Percentiles rank a stretch among this genome's conserved stretches.
These are phyloP conservation scores for Elgaria multicarinata DNA, from an alignment of 2,113 vertebrate genomes.

Conservation along the genomic window DNA sequence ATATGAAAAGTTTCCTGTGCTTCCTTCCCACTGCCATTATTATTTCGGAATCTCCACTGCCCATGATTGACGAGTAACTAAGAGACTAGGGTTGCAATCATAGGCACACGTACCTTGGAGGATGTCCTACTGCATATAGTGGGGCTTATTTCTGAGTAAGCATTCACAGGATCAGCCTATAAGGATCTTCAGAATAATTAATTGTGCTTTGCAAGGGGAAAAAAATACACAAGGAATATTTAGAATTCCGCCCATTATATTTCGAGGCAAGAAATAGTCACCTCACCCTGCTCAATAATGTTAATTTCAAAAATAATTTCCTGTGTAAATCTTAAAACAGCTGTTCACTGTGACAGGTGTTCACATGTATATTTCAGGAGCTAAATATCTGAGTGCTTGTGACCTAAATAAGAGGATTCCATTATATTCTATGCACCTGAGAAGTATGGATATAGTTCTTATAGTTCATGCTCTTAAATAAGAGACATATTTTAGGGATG, in stretches of 20 bases:
- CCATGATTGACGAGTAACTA: neutral
- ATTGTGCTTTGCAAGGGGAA: neutral
- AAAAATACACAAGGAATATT: neutral
- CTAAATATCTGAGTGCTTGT: neutral
- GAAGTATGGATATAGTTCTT: neutral
- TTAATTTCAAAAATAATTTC: neutral
- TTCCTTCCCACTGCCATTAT: neutral
- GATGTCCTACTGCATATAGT: neutral
- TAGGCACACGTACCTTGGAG: neutral
- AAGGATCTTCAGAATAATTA: neutral
- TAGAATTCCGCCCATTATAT: neutral
- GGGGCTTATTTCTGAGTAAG: neutral
- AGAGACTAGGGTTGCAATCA: neutral
- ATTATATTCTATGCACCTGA: neutral
- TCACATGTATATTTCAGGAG: neutral
- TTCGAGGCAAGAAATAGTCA: neutral
- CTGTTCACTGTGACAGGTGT: neutral
- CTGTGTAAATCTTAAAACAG: neutral
- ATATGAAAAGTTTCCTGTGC: neutral
- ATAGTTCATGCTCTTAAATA: neutral
- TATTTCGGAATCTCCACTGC: slow-evolving; percentile 32
- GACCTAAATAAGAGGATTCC: neutral
- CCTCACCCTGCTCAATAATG: accelerated
- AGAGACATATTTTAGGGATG: neutral
- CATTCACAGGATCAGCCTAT: neutral